Percentiles rank a stretch among this genome's conserved stretches.
These are phyloP conservation scores for Bugula neritina DNA, from an alignment of 2,888 invertebrate species.

Conservation along the genomic window DNA sequence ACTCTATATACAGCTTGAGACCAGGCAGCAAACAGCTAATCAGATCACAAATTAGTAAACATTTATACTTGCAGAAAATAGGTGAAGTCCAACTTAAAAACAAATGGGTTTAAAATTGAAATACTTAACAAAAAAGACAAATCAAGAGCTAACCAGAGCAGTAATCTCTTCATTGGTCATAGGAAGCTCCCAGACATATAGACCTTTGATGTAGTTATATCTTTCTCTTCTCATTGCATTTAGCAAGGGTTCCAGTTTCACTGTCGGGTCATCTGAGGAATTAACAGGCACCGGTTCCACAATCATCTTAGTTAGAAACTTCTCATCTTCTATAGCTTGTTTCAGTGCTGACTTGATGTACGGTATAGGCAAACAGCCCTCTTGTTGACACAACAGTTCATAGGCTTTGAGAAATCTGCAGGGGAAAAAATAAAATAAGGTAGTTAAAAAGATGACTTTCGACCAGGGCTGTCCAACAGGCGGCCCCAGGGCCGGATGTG, in stretches of 20 bases:
- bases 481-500: too few species aligned
- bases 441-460: too few species aligned
- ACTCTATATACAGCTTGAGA: too few species aligned
- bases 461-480: too few species aligned
- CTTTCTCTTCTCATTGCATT: slow-evolving; percentile 42
- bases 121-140: neutral
- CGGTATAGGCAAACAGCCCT: neutral
- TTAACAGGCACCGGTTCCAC: slow-evolving; percentile 38
- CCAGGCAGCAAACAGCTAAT: too few species aligned
- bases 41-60: too few species aligned
- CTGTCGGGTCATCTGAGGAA: slow-evolving; percentile 40
- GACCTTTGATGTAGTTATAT: slow-evolving; percentile 42
- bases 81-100: too few species aligned
- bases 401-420: slow-evolving; percentile 20
- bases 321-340: slow-evolving; percentile 28
- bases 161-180: slow-evolving; percentile 45
- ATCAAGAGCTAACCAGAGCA: slow-evolving; percentile 39
- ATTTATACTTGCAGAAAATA: too few species aligned
- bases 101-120: too few species aligned
- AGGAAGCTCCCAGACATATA: slow-evolving; percentile 49
- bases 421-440: too few species aligned
- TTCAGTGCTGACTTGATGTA: slow-evolving; percentile 10
- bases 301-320: slow-evolving; percentile 37
- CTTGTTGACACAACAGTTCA: neutral
- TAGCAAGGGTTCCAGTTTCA: slow-evolving; percentile 44